phyloP scores from a whole-genome alignment of 2,113 vertebrate species.

The Narcine bancroftii region DNA sequence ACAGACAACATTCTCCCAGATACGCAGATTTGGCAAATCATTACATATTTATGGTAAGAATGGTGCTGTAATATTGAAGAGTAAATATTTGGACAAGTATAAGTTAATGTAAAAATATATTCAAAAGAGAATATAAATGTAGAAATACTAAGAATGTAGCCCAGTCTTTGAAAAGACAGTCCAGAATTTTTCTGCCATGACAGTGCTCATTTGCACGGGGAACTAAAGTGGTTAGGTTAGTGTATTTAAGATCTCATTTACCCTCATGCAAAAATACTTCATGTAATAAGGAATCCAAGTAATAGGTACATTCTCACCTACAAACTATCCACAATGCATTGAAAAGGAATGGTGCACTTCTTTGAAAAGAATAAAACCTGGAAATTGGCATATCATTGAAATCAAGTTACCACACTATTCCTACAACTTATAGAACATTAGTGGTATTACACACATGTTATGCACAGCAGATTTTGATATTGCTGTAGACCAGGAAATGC shows the following conservation, averaged over 20 bases:
- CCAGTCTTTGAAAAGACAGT: not conserved
- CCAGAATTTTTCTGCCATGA: not conserved
- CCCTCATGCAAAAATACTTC: not conserved
- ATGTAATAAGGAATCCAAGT: not conserved
- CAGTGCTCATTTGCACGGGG: not conserved
- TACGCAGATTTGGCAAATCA: not conserved
- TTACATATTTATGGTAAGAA: not conserved
- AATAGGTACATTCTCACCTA: not conserved
- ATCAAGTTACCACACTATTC: not conserved
- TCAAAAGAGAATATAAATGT: no score
- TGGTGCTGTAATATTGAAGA: not conserved
- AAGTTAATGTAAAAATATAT: not conserved
- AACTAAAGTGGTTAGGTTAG: not conserved
- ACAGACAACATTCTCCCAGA: not conserved
- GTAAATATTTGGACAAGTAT: not conserved
- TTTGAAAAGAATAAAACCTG: not conserved
- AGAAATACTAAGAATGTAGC: not conserved
- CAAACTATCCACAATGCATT: not conserved
- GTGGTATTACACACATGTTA: not conserved
- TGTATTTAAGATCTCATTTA: not conserved
- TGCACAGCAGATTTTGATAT: not conserved
- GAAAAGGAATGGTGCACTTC: not conserved
- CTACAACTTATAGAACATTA: not conserved
- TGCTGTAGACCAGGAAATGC: not conserved
- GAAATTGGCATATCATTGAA: not conserved